Percentiles rank a stretch among this genome's conserved stretches.
Evolutionary conservation across 2,888 invertebrate genomes (phyloP).

Genomic region (Catonia carolina): DNA sequence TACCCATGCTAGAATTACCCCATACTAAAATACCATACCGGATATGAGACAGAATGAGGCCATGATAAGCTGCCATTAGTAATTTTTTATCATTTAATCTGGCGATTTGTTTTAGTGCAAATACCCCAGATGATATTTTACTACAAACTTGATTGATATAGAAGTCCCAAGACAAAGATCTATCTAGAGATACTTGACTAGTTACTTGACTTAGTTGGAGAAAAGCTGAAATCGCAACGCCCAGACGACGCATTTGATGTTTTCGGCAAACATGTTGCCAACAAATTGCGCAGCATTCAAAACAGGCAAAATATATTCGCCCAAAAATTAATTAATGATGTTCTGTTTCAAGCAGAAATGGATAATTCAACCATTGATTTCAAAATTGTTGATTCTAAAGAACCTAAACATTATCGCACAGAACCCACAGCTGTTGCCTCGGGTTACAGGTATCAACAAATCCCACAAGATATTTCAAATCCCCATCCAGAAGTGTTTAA

Average conservation of each 20-base stretch:
- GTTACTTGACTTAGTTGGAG: slow-evolving; percentile 19
- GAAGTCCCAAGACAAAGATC: too few species aligned
- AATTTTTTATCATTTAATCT: too few species aligned
- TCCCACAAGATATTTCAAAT: slow-evolving; percentile 26
- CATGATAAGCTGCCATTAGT: too few species aligned
- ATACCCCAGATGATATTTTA: too few species aligned
- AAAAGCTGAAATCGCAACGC: slow-evolving; percentile 27
- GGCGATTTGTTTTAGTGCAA: too few species aligned
- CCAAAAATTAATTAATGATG: slow-evolving; percentile 25
- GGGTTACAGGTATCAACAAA: slow-evolving; percentile 29
- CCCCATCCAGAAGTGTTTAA: too few species aligned
- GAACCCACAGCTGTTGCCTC: slow-evolving; percentile 26
- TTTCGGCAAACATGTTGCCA: slow-evolving; percentile 31
- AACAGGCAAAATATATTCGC: slow-evolving; percentile 28
- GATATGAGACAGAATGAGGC: too few species aligned
- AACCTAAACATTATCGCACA: slow-evolving; percentile 25
- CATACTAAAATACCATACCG: too few species aligned
- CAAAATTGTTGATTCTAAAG: slow-evolving; percentile 26
- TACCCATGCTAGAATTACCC: too few species aligned
- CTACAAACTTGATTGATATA: too few species aligned
- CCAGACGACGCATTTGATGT: slow-evolving; percentile 29
- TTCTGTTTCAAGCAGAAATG: slow-evolving; percentile 24
- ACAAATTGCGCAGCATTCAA: slow-evolving; percentile 28
- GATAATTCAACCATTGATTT: slow-evolving; percentile 20
- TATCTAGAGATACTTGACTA: too few species aligned